Conservation (phyloP, 2,797 vertebrate genomes). For the Novumbra hubbsi region DNA sequence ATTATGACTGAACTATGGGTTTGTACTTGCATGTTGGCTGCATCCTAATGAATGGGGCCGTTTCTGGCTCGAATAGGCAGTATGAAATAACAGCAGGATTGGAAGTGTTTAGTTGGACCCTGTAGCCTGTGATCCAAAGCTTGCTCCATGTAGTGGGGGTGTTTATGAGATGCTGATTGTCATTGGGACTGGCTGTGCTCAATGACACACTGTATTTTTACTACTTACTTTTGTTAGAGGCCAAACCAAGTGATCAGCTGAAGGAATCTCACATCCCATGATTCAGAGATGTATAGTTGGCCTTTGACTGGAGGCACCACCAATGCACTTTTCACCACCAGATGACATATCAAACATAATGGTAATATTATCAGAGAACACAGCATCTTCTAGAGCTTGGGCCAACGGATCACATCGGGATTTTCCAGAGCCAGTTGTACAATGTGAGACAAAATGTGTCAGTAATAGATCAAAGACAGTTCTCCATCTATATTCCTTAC, state of each 20-base stretch:
- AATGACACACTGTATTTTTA: neutral
- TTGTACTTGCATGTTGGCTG: neutral
- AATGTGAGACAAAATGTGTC: slow-evolving; percentile 9
- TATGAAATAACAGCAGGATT: neutral
- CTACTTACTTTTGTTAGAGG: slow-evolving; percentile 9
- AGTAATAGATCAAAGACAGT: neutral
- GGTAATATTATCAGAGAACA: slow-evolving; percentile 27
- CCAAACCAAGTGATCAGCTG: slow-evolving; percentile 33
- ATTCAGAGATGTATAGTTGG: slow-evolving; percentile 14
- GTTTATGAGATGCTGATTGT: slow-evolving; percentile 44
- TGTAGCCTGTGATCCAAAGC: neutral
- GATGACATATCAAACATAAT: slow-evolving; percentile 53
- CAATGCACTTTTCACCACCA: slow-evolving; percentile 23
- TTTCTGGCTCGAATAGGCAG: neutral
- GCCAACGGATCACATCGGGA: slow-evolving; percentile 5
- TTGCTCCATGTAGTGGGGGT: slow-evolving; percentile 19
- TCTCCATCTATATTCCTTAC: slow-evolving; percentile 13
- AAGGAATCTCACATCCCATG: slow-evolving; percentile 58
- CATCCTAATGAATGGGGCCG: neutral
- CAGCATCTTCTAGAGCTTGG: slow-evolving; percentile 25
- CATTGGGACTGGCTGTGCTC: slow-evolving; percentile 6
- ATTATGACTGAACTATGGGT: no score
- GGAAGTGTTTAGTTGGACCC: neutral
- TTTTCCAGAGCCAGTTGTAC: slow-evolving; percentile 18
- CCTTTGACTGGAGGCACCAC: slow-evolving; percentile 15